Percentiles rank a stretch among this genome's conserved stretches.
phyloP scores from a whole-genome alignment of 2,888 invertebrate genomes.

The Agrochola lychnidis region DNA sequence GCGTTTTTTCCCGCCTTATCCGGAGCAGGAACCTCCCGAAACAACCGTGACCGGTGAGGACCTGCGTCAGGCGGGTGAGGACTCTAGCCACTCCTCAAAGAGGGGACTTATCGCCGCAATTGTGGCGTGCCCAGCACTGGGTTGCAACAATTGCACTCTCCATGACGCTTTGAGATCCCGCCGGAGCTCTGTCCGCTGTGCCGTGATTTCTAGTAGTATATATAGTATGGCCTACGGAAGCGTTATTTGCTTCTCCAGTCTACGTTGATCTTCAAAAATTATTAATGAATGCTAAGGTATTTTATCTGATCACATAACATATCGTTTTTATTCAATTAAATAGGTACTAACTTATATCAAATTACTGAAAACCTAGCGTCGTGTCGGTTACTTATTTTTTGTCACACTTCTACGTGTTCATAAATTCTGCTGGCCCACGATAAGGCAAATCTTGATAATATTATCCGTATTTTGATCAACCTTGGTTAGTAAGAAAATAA shows the following conservation, averaged over 20 bases:
- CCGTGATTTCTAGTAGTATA: no score
- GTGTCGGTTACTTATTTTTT: constrained; percentile 25
- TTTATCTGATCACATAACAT: background rate
- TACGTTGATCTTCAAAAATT: background rate
- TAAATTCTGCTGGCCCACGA: constrained; percentile 34
- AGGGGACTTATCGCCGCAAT: no score
- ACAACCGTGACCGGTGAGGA: no score
- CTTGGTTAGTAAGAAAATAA: background rate
- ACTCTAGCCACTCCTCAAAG: no score
- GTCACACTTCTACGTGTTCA: constrained; percentile 56
- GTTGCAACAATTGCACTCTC: no score
- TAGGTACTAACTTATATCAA: background rate
- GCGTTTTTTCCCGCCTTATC: no score
- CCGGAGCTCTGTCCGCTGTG: no score
- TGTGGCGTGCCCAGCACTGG: no score
- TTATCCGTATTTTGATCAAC: background rate
- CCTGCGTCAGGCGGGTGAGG: no score
- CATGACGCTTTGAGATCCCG: no score
- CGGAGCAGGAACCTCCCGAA: no score
- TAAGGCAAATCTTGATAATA: constrained; percentile 38
- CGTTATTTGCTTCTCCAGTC: background rate
- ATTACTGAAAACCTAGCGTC: constrained; percentile 14
- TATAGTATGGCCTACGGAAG: no score
- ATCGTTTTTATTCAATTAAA: background rate
- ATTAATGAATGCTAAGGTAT: background rate